Base-by-base conservation (phyloP, 2,113 vertebrate species). In the Hippocampus guttulatus region DNA sequence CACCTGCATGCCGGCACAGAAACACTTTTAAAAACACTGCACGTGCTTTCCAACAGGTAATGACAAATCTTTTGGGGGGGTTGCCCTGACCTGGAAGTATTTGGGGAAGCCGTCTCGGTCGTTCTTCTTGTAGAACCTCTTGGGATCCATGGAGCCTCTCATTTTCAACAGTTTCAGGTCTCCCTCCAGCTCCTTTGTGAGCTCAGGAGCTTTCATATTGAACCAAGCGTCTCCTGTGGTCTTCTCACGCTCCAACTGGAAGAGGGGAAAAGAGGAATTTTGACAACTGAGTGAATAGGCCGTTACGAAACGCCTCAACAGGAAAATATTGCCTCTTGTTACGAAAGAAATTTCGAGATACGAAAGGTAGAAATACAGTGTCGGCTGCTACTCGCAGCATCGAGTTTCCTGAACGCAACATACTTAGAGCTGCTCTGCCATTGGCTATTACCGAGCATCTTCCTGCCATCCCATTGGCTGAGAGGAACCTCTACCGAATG, bases 61-160 rank as follows among this genome's bases (percentile, higher is more conserved):
- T 1, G 18, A 20, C 12, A 49, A 12, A 47, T 47, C 2, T 9
- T 52, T 52, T 21, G n/a, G 7, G 41, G 3, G 40, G 7, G 20
- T n/a, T 51, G 25, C 9, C 68, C 88, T 52, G 75, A 98, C 96
- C 95, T 99, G 95, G 71, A 99, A 97, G 73, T 98, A 97, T 73
- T 96, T 98, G 61, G 96, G 95, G 45, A 96, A 93, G 12, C 95
- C 96, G 18, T 96, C 95, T 88, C 96, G 90, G 79, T 99, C 96
- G 5, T 96, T 96, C 88, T 98, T 99, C 91, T 99, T 98, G 80
- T 98, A 99, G 90, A 99, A 99, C 43, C 93, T 93, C 84, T 98
- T 99, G 5, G 96, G 93, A 76, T 99, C 95, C 91, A 97, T 76
- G 0, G 94, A 92, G 41, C 93, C 92, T 81, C 96, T 95, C 96